phyloP scores from a whole-genome alignment of 2,888 invertebrate genomes.

The Stenchaetothrips biformis region DNA sequence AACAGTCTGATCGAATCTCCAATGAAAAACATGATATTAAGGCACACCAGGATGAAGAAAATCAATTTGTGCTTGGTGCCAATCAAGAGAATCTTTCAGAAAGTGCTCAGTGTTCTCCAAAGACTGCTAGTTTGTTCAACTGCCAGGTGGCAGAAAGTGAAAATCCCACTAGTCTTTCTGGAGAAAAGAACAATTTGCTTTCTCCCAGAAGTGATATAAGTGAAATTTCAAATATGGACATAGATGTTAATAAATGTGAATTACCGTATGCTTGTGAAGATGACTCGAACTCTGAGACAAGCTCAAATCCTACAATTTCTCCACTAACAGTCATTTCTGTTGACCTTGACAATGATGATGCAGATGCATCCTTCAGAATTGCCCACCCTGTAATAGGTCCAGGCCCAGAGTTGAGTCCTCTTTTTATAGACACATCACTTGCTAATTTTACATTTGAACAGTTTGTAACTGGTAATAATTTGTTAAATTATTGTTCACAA shows the following conservation, averaged over 20 bases:
- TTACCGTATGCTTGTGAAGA: background rate
- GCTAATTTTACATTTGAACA: background rate
- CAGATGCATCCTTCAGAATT: background rate
- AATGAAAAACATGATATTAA: background rate
- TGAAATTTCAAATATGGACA: constrained; percentile 1
- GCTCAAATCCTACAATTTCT: background rate
- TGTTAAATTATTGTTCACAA: background rate
- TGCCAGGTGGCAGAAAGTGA: background rate
- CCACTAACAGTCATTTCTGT: background rate
- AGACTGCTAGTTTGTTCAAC: constrained; percentile 5
- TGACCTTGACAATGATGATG: background rate
- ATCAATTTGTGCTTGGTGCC: background rate
- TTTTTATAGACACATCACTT: background rate
- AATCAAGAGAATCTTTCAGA: background rate
- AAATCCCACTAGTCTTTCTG: background rate
- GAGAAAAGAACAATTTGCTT: background rate
- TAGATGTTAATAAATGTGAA: constrained; percentile 1
- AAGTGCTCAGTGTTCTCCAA: constrained; percentile 1
- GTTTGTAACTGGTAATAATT: background rate
- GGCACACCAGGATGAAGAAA: background rate
- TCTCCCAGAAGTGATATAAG: background rate
- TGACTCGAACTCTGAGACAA: background rate
- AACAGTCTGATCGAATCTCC: background rate
- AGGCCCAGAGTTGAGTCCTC: background rate
- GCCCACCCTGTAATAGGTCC: background rate